A percentile compares a stretch with the other conserved stretches of the same genome.
phyloP scores from a whole-genome alignment of 2,888 invertebrate genomes.

The Phengaris arion region DNA sequence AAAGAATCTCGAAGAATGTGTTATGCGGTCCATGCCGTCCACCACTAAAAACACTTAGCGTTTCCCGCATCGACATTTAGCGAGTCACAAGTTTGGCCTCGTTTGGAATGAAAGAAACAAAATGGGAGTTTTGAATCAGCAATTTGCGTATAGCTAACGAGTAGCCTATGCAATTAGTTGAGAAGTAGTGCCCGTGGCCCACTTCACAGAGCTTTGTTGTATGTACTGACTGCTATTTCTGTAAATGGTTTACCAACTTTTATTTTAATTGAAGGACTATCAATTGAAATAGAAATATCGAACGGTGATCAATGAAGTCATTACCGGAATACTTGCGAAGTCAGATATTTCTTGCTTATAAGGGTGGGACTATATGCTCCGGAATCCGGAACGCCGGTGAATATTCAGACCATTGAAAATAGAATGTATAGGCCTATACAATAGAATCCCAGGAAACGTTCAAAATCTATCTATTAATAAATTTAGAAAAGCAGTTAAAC shows the following conservation, averaged over 20 bases:
- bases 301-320: not conserved
- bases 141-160: conserved; percentile 63
- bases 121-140: conserved; percentile 63
- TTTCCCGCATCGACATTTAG: conserved; percentile 48
- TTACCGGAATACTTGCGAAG: not conserved
- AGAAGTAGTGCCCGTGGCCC: conserved; percentile 45
- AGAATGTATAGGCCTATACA: too few relatives aligned
- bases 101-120: conserved; percentile 55
- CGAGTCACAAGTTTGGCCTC: conserved; percentile 46
- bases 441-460: too few relatives aligned
- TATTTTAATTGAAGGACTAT: not conserved
- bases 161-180: conserved; percentile 57
- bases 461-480: too few relatives aligned
- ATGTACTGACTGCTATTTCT: not conserved
- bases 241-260: conserved; percentile 9
- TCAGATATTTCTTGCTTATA: not conserved
- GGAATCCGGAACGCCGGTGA: too few relatives aligned
- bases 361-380: too few relatives aligned
- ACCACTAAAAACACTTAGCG: conserved; percentile 5
- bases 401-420: too few relatives aligned
- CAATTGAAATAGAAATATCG: not conserved
- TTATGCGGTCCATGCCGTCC: too few relatives aligned
- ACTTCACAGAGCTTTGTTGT: conserved; percentile 25
- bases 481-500: too few relatives aligned
- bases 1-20: not conserved